Conservation (phyloP, 2,888 invertebrate species). For the Noctua janthina region DNA sequence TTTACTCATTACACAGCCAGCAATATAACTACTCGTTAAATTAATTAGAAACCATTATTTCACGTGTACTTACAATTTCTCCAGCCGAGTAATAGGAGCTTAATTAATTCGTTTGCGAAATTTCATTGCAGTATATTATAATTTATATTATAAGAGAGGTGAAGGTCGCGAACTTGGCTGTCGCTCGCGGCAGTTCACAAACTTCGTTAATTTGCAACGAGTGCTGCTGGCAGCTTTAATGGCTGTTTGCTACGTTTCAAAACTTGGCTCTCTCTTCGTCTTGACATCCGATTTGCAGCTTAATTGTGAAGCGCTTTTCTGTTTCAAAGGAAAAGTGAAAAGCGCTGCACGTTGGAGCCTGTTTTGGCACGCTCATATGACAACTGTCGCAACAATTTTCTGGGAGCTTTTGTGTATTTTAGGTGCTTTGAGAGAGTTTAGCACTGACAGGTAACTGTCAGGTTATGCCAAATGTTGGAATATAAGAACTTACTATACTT, state of each 20-base stretch:
- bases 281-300: constrained; percentile 35
- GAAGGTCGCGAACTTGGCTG: constrained; percentile 66
- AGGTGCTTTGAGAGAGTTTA: background rate
- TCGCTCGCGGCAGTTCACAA: constrained; percentile 44
- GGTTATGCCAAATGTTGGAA: too few species aligned
- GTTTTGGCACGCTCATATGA: constrained; percentile 12
- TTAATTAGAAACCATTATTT: constrained; percentile 35
- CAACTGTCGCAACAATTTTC: constrained; percentile 4
- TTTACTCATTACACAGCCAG: constrained; percentile 5
- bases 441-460: too few species aligned
- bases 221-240: constrained; percentile 62
- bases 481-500: too few species aligned
- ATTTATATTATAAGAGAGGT: constrained; percentile 31
- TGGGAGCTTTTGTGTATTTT: background rate
- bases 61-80: constrained; percentile 15
- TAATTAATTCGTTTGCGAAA: constrained; percentile 58
- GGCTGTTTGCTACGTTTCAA: constrained; percentile 52
- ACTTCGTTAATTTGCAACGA: constrained; percentile 66
- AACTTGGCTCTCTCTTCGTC: constrained; percentile 42
- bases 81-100: constrained; percentile 30
- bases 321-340: constrained; percentile 13
- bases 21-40: constrained; percentile 22
- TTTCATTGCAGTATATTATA: constrained; percentile 45
- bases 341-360: constrained; percentile 16
- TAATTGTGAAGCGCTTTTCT: constrained; percentile 29